Evolutionary conservation across 2,113 vertebrate species (phyloP), one percentile per base, ranked within the genome.

Genomic region (Campylomormyrus tamandua): DNA sequence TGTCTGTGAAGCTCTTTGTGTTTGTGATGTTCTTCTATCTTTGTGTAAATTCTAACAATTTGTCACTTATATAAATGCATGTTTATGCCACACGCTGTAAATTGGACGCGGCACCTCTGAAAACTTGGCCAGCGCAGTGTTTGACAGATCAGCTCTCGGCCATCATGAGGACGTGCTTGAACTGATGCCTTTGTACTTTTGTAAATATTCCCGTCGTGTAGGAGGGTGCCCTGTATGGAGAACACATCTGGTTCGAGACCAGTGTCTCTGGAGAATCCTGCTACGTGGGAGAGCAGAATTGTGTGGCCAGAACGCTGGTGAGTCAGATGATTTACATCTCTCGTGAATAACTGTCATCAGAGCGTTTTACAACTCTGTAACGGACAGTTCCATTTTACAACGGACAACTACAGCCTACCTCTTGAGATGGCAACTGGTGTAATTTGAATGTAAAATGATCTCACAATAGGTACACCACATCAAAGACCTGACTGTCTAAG

Each of bases 231-330:
- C 80, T 97, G 27, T 97, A 97, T 85, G 98, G 98, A 90, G 98
- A 99, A 87, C 98, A 99, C 91, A 96, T 99, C 95, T 99, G 98
- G 98, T 99, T 98, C 84, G 98, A 99, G 95, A 97, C 97, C 13
- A 98, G 95, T 17, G 97, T 96, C 77, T 99, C 98, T 0, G 98
- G 98, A 90, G 98, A 99, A 92, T 98, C 96, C 94, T 99, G 98
- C 94, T 99, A 99, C 0, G 97, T 98, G 0, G 98, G 98, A 88
- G 98, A 99, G 86, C 97, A 99, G 90, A 97, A 98, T 94, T 99
- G 98, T 87, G 94, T 97, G 24, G 98, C 98, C 45, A 98, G 96
- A 93, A 95, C 97, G 90, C 95, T 97, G 97, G 98, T 99, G 92
- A 95, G 97, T 53, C n/a, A n/a, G 3, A 88, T 7, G 35, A 56